Conservation (phyloP, 2,888 invertebrate species). For the Candidula unifasciata region DNA sequence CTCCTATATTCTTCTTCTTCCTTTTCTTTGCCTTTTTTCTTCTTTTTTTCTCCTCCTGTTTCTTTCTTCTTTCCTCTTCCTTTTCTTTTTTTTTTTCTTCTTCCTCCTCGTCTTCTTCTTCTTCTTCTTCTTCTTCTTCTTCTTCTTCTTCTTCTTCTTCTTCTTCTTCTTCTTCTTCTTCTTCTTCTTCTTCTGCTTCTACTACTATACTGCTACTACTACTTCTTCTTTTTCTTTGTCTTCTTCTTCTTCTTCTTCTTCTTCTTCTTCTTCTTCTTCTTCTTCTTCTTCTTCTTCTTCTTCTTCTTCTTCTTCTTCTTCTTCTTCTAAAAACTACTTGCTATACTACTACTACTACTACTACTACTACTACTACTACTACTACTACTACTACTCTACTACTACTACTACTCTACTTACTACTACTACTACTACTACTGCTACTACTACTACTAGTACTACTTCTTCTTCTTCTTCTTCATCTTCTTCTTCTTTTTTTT, state of each 20-base stretch:
- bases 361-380: no score
- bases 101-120: background rate
- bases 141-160: background rate
- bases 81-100: background rate
- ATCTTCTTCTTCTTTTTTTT: background rate
- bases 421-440: conserved; percentile 31
- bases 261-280: background rate
- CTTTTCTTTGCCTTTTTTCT: background rate
- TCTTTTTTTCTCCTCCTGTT: background rate
- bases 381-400: background rate
- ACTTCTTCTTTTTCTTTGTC: background rate
- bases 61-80: background rate
- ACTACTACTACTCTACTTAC: background rate
- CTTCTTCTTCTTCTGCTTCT: background rate
- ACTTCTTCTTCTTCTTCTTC: conserved; percentile 9
- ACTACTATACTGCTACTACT: background rate
- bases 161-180: background rate
- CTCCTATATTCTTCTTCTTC: no score
- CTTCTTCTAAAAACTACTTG: no score
- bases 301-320: background rate
- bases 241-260: background rate
- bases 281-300: background rate
- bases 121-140: background rate
- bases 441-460: conserved; percentile 31
- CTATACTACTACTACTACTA: background rate